Base-by-base conservation (phyloP, 2,797 vertebrate genomes). In the Platalea minor region DNA sequence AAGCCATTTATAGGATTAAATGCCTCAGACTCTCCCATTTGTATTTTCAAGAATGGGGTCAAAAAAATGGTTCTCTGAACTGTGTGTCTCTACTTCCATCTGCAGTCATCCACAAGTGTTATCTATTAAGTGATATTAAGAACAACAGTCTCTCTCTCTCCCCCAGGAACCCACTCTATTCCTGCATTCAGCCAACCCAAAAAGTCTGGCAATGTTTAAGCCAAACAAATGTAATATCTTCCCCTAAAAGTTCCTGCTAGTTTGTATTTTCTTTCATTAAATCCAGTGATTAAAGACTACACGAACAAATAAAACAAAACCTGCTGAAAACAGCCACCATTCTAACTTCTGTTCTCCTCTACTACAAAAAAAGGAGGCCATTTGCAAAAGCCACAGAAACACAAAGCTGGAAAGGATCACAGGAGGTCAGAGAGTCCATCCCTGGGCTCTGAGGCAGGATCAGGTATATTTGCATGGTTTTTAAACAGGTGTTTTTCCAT, bases 11-110 rank as follows among this genome's bases (percentile, higher is more conserved):
- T 26, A 28, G 26, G 15, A 86, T n/a, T 43, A 64, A 8, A 28
- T 7, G 3, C 8, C 31, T 88, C 4, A 4, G n/a, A 39, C 9
- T 31, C 29, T 31, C 10, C 8, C 15, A 35, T 19, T 39, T 5
- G 0, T 24, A 5, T 24, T 61, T 75, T 17, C 14, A 74, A 64
- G 12, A 79, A 11, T 0, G 16, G 11, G 4, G 2, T 65, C 4
- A 17, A 18, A 61, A 41, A 60, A 70, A 6, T 0, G 2, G 26
- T 21, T 12, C n/a, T 28, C 51, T 18, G 7, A 43, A 28, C 8
- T 13, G 5, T 15, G 17, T 26, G 24, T 39, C 16, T 61, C 59
- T 8, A 23, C 28, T 73, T 70, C 28, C 53, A 59, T 7, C 59
- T 56, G 43, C 57, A 85, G 67, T 35, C 33, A 82, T 13, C 28